Base-by-base conservation (phyloP, 2,113 vertebrate genomes). In the Tachuris rubrigastra region DNA sequence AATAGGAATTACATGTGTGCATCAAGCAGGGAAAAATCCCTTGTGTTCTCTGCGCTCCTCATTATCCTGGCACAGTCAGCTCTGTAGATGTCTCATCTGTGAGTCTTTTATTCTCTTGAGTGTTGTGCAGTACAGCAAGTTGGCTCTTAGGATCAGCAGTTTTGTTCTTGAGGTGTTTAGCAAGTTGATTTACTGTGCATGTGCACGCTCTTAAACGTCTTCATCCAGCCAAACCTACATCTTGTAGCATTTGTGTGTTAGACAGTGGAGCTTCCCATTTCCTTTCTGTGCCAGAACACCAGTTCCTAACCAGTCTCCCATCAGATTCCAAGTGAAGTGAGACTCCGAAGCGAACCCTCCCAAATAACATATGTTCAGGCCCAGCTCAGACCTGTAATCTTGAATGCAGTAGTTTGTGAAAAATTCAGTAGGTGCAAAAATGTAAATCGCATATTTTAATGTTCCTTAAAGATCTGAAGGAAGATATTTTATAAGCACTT, bases 81-180 rank as follows among this genome's bases (percentile, higher is more conserved):
- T 96, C 91, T 28, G 75, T 49, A 39, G 87, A 90, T 93, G 93
- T 80, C 94, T 97, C 74, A 28, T 95, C 93, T 28, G 10, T 1
- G 82, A 96, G 89, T 85, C 60, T 66, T 93, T 95, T 73, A 91
- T 65, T 90, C 96, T 96, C 94, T 12, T 13, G 85, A 94, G 96
- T 28, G 82, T 30, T 74, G 66, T 65, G 65, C 94, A 71, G 15
- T 7, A 14, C 33, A 63, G 84, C 94, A 79, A 93, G 93, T 50
- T 53, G 95, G 81, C 86, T 95, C 93, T 72, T 18, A 89, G 77
- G 96, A 95, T 91, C 93, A 90, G 92, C 89, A 93, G 59, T 80
- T 94, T 85, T 79, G 69, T 87, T 96, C 93, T 87, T 44, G 86
- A 94, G 94, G 94, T 73, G 41, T 97, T 94, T 47, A 97, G 85